Evolutionary conservation across 1,140 invertebrate species (phyloP).

Genomic region (Colletes gigas): DNA sequence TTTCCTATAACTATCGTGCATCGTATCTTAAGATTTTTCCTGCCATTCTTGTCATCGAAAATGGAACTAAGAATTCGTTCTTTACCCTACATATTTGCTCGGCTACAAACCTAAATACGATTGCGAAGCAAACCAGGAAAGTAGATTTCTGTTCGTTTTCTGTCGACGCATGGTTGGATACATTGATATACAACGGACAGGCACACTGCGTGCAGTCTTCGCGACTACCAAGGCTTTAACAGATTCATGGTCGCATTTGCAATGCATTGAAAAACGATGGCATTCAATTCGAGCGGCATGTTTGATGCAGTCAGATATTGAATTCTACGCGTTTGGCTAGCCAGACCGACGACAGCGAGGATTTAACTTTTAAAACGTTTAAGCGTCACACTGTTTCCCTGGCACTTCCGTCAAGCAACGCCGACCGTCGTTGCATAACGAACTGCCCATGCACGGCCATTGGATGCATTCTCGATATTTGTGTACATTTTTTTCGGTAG

Average conservation of each 20-base stretch:
- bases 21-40: no score
- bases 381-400: conserved; percentile 44
- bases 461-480: not conserved
- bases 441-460: conserved; percentile 45
- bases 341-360: conserved; percentile 11
- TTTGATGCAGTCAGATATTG: conserved; percentile 56
- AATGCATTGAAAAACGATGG: conserved; percentile 64
- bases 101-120: no score
- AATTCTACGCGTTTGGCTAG: conserved; percentile 54
- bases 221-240: conserved; percentile 54
- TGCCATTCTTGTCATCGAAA: no score
- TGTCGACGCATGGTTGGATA: conserved; percentile 3
- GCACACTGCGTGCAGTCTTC: conserved; percentile 17
- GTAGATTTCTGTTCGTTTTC: conserved; percentile 23
- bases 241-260: conserved; percentile 62
- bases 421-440: conserved; percentile 43
- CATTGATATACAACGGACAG: not conserved
- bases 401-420: conserved; percentile 34
- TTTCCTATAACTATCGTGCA: no score
- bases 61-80: no score
- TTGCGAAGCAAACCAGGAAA: no score
- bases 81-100: no score
- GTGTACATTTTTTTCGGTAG: not conserved
- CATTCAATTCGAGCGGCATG: conserved; percentile 55
- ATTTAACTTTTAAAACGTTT: conserved; percentile 65